These are phyloP conservation scores for Danaus plexippus DNA, from an alignment of 1,140 invertebrate species.

Conservation along the genomic window DNA sequence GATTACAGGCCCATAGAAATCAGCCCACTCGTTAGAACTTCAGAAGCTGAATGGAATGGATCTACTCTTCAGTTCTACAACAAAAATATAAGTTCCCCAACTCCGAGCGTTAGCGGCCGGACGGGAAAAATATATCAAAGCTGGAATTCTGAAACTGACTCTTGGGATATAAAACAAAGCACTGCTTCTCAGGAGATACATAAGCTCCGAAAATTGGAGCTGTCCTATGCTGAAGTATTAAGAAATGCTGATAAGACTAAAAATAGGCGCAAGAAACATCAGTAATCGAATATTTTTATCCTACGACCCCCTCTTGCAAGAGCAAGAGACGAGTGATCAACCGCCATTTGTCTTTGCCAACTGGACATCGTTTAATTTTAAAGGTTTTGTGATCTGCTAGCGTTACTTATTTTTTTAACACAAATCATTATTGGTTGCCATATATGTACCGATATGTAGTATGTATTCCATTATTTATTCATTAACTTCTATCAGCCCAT, in stretches of 20 bases:
- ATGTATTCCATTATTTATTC: constrained; percentile 31
- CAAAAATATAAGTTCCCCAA: constrained; percentile 71
- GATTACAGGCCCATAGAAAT: constrained; percentile 71
- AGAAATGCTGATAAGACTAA: constrained; percentile 77
- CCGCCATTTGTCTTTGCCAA: constrained; percentile 68
- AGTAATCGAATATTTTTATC: constrained; percentile 53
- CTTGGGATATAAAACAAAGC: constrained; percentile 78
- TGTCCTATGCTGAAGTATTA: constrained; percentile 87
- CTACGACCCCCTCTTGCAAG: constrained; percentile 50
- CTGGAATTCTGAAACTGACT: constrained; percentile 68
- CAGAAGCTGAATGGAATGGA: constrained; percentile 75
- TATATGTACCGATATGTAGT: constrained; percentile 45
- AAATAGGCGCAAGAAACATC: constrained; percentile 65
- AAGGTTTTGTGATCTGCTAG: constrained; percentile 66
- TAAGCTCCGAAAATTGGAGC: constrained; percentile 83
- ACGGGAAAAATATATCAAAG: constrained; percentile 66
- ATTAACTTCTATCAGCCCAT: constrained; percentile 25
- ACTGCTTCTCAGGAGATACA: constrained; percentile 85
- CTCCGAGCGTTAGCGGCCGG: constrained; percentile 64
- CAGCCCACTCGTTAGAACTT: constrained; percentile 53
- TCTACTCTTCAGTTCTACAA: constrained; percentile 77
- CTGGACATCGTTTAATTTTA: constrained; percentile 61
- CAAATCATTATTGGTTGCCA: constrained; percentile 59
- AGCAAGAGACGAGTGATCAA: constrained; percentile 57
- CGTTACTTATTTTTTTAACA: constrained; percentile 59